Evolutionary conservation across 2,113 vertebrate species (phyloP), one percentile per base, ranked within the genome.

Genomic region (Hippocampus abdominalis): DNA sequence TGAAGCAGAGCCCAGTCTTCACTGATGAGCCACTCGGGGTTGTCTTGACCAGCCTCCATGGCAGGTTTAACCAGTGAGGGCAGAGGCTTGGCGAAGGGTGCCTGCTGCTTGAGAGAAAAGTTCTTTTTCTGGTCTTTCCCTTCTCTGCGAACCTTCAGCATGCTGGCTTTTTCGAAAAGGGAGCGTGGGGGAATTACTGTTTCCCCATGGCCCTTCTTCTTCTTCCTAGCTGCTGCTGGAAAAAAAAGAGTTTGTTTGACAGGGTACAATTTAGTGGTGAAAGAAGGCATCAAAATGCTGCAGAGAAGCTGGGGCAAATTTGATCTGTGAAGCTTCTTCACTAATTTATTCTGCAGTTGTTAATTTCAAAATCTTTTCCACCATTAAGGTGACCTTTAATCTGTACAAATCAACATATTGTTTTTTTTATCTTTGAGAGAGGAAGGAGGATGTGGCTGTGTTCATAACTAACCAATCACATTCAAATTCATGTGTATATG

Each of bases 1-100:
- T 96, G 95, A 67, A 97, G 90, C 77, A 97, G 90, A 59, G 95
- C 95, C 95, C 95, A 97, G 89, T 97, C 95, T 84, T 97, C 95
- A 2, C 94, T 96, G 75, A 97, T 96, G 69, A 97, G 85, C 95
- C 95, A 97, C 84, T 97, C 95, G 0, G 95, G 95, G 80, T 95
- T 96, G 87, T 97, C 95, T 81, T 94, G 94, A 0, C 95, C 91
- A 0, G 91, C 89, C 71, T 97, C 95, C 77, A 94, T 90, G 42
- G 93, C 91, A 11, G 94, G 94, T 85, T 96, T 96, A 82, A 92
- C 93, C 76, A 95, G 90, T 2, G 95, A 95, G 0, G 95, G 95
- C 46, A 96, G 84, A 9, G 95, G 94, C 76, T 95, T 96, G 72
- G 95, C 94, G 69, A 96, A 96, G 16, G 94, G 94, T 0, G 94